Base-by-base conservation (phyloP, 2,888 invertebrate species). In the Pogonocherus hispidulus region DNA sequence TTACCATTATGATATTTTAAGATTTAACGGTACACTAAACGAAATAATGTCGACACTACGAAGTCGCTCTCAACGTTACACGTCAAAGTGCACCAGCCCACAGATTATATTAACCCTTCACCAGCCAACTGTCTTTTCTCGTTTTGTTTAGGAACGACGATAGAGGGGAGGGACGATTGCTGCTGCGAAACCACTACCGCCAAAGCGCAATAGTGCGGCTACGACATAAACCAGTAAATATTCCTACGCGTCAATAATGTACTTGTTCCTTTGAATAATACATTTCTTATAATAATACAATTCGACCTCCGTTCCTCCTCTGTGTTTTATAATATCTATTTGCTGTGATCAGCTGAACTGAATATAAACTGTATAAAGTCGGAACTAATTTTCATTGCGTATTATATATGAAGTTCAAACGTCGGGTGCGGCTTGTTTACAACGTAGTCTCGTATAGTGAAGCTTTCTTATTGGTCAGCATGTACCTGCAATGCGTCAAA, bases 401-500 rank as follows among this genome's bases (percentile, higher is more conserved):
- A 89, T 87, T 87, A 87, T 88, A 88, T 88, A 74, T 72, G 71
- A 77, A 87, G 88, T 89, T 90, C 89, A 90, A 90, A 88, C 86
- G 88, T 87, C 89, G 91, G 91, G 90, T 89, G 91, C 90, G 90
- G 90, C 90, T 90, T 91, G 89, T 89, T 90, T 90, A 91, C 90
- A 89, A 89, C 89, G 88, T 88, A 88, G 90, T 86, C 75, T 84
- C 81, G 83, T 79, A 87, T 87, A 81, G 83, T 80, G 81, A 79
- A 87, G 89, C 89, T 88, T 89, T 89, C 88, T 89, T 90, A 93
- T 93, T 93, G 93, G 93, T 89, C 89, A 88, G 86, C 88, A 90
- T 90, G 91, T 91, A 93, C 93, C 93, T 92, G 93, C 93, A 93
- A 92, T 93, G 92, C 93, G 93, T 92, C 93, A 93, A 89, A 87